Evolutionary conservation across 2,888 invertebrate species (phyloP), one percentile per base, ranked within the genome.

Genomic region (Meloe dianella): DNA sequence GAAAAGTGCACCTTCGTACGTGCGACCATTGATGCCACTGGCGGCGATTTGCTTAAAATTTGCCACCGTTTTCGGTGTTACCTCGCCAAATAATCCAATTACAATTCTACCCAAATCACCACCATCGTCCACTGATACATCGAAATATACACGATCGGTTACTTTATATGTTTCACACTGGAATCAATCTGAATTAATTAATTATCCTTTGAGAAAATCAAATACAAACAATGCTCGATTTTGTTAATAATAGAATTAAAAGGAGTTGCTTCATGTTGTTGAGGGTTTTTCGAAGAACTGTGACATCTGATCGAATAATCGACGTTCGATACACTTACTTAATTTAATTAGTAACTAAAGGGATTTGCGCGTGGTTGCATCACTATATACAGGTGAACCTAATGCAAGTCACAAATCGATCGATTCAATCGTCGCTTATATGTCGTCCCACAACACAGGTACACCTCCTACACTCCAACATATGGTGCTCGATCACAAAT

Each of bases 11-110:
- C 92, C 94, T 73, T 90, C 89, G 81, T 95, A 97, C 2, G 90
- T 90, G 80, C 87, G 89, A 24, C 92, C 93, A 71, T 91, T 86
- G 65, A 94, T 87, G 9, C 94, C 94, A 24, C 88, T 87, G 12
- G 90, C 87, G 27, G 95, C 92, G 35, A 97, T 86, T n/a, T 91
- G 88, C 72, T 91, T 87, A 79, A 97, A 97, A 82, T 97, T 97
- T 75, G 91, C 88, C 0, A 92, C 94, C 0, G 97, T 92, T 82
- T 90, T 93, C 1, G 97, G 97, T 0, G 91, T 93, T 61, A 90
- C 84, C 70, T 95, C 91, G 0, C 96, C 96, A 85, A 96, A 95
- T n/a, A 97, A 85, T 0, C 96, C 97, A 72, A 97, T 89, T 0
- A 92, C 89, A 64, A 97, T 91, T 70, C 91, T 86, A 0, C 96